A percentile compares a stretch with the other conserved stretches of the same genome.
Evolutionary conservation across 2,888 invertebrate genomes (phyloP).

Genomic region (Andrena flavipes): DNA sequence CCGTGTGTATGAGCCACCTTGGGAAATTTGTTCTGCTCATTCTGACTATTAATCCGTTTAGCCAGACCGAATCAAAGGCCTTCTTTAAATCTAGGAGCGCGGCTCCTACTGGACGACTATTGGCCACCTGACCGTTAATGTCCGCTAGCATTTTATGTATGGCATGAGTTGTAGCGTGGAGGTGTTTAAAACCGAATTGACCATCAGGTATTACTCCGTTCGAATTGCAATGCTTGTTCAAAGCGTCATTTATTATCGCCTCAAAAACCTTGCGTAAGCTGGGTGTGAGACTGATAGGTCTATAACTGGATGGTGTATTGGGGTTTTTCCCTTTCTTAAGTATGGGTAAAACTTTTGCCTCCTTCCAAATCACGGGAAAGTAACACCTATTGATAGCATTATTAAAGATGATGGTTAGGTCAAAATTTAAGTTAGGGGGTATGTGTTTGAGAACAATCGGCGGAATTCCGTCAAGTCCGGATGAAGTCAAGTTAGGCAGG

Average conservation of each 20-base stretch:
- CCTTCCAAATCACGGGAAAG: slow-evolving; percentile 4
- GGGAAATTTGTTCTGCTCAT: background rate
- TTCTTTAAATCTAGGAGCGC: background rate
- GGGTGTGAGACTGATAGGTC: background rate
- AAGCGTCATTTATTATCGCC: too few species aligned
- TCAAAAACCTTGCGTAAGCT: too few species aligned
- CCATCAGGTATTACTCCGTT: too few species aligned
- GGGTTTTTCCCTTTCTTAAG: too few species aligned
- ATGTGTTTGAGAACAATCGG: background rate
- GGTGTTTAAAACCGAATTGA: too few species aligned
- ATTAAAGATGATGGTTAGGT: background rate
- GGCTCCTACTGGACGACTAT: background rate
- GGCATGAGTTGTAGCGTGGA: too few species aligned
- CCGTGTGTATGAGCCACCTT: too few species aligned
- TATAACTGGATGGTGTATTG: background rate
- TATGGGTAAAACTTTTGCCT: background rate
- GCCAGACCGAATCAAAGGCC: slow-evolving; percentile 10
- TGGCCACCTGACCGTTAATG: too few species aligned
- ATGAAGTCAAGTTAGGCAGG: background rate
- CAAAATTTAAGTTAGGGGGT: background rate
- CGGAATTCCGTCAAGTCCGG: background rate
- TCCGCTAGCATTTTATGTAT: background rate
- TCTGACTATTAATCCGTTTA: background rate
- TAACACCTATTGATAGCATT: background rate
- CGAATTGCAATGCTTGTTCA: too few species aligned